Conservation (phyloP, 2,113 vertebrate genomes). For the Odocoileus virginianus region DNA sequence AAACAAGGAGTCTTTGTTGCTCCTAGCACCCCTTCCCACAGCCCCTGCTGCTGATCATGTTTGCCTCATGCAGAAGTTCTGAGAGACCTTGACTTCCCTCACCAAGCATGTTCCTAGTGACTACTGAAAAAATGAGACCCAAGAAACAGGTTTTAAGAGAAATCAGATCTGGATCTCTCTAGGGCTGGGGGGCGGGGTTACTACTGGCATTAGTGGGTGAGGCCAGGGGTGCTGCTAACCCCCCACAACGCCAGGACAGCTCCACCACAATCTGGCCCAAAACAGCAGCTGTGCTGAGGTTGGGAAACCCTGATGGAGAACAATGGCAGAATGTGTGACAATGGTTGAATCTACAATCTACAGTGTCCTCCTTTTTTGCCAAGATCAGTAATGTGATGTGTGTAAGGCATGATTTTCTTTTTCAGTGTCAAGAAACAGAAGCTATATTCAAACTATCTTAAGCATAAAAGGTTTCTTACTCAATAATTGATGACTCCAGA, state of each 20-base stretch:
- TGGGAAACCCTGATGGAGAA: background rate
- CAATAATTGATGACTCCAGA: background rate
- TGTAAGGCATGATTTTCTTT: background rate
- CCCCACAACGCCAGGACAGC: background rate
- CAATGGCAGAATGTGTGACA: too few species aligned
- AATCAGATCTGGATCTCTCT: background rate
- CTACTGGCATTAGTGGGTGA: background rate
- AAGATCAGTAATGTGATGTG: background rate
- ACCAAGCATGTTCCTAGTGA: background rate
- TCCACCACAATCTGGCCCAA: background rate
- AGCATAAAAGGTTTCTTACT: background rate
- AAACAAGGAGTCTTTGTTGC: background rate
- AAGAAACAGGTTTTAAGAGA: background rate
- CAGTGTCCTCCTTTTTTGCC: background rate
- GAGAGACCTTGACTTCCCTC: background rate
- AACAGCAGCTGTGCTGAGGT: background rate
- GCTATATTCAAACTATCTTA: background rate
- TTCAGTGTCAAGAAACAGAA: background rate
- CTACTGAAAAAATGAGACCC: background rate
- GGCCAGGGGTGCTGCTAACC: background rate
- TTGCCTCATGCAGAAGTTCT: background rate
- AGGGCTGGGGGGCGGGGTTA: too few species aligned
- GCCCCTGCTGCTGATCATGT: accelerated
- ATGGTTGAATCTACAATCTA: background rate
- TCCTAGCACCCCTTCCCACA: accelerated